phyloP scores from a whole-genome alignment of 1,140 invertebrate genomes.

The Lasioglossum baleicum region DNA sequence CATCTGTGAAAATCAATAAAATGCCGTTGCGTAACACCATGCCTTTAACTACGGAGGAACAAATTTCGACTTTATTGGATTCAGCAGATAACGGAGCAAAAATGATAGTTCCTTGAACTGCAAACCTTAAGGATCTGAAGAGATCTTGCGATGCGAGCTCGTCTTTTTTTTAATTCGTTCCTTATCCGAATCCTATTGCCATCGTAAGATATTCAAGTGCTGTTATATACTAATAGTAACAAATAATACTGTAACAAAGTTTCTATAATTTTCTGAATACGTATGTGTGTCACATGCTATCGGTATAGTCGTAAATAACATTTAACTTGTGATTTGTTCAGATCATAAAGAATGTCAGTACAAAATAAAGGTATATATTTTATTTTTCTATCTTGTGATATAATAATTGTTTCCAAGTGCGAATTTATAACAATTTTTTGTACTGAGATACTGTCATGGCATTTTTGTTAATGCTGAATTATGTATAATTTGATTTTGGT shows the following conservation, averaged over 20 bases:
- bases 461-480: background rate
- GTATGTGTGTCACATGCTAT: background rate
- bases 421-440: background rate
- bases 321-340: background rate
- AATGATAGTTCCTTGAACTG: constrained; percentile 49
- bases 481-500: background rate
- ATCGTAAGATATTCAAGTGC: background rate
- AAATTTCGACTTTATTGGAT: constrained; percentile 48
- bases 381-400: constrained; percentile 3
- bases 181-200: background rate
- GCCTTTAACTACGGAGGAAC: constrained; percentile 26
- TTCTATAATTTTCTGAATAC: background rate
- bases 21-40: constrained; percentile 2
- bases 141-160: constrained; percentile 50
- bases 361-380: background rate
- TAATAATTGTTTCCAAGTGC: background rate
- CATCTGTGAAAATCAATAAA: constrained; percentile 21
- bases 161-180: constrained; percentile 13
- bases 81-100: constrained; percentile 59
- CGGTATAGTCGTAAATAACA: background rate
- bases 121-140: constrained; percentile 11
- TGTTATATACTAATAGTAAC: background rate
- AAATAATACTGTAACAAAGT: background rate
- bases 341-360: background rate
- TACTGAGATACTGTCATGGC: background rate